Evolutionary conservation across 2,113 vertebrate species (phyloP).

Genomic region (Oreotragus oreotragus): DNA sequence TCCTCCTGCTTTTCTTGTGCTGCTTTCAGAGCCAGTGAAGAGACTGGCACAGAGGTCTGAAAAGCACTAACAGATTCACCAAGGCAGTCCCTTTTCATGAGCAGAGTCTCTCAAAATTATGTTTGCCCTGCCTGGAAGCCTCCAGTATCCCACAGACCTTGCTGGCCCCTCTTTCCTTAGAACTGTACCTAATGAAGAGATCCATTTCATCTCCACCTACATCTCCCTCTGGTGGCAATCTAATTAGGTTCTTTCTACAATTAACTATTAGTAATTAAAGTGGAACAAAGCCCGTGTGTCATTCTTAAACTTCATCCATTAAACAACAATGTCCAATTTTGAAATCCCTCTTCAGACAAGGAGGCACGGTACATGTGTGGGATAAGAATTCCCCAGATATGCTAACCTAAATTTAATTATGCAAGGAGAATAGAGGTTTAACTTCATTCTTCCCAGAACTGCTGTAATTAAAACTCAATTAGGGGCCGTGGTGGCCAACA

Average conservation of each 20-base stretch:
- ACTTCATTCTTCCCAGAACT: slow-evolving; percentile 46
- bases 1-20: neutral
- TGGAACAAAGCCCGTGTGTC: slow-evolving; percentile 10
- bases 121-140: neutral
- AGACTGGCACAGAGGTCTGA: neutral
- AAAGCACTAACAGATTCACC: neutral
- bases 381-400: slow-evolving; percentile 50
- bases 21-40: neutral
- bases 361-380: neutral
- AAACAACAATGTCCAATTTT: slow-evolving; percentile 55
- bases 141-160: neutral
- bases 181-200: slow-evolving; percentile 26
- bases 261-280: slow-evolving; percentile 47
- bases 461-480: slow-evolving; percentile 67
- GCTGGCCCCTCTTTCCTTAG: neutral
- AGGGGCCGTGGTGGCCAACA: slow-evolving; percentile 25
- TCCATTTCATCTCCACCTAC: neutral
- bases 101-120: neutral
- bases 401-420: slow-evolving; percentile 63
- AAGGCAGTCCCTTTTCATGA: neutral
- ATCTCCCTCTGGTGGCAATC: neutral
- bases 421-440: slow-evolving; percentile 34
- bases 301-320: slow-evolving; percentile 57
- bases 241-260: slow-evolving; percentile 55
- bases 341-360: slow-evolving; percentile 31